Evolutionary conservation across 2,113 vertebrate genomes (phyloP).

Genomic region (Montifringilla adamsi): DNA sequence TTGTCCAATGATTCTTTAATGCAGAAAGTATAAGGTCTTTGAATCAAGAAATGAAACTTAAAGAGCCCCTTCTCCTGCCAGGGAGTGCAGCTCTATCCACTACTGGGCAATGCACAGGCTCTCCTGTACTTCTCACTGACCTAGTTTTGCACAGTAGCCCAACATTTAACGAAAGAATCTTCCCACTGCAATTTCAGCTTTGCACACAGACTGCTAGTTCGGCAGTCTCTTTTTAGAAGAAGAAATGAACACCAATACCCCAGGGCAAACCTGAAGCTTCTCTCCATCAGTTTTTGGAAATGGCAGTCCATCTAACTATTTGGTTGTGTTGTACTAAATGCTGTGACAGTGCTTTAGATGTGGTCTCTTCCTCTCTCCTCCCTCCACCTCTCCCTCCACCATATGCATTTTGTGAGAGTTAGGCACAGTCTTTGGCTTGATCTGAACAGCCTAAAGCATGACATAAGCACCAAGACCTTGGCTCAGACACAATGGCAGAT

Average conservation of each 20-base stretch:
- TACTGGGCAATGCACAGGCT: neutral
- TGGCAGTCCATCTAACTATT: fast-evolving
- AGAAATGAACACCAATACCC: neutral
- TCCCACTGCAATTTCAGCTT: neutral
- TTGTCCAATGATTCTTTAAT: neutral
- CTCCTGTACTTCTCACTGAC: neutral
- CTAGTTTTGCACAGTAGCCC: neutral
- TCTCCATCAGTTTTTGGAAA: neutral
- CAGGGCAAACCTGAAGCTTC: neutral
- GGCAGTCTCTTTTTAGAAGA: neutral
- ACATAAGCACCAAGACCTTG: neutral
- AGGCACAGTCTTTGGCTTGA: neutral
- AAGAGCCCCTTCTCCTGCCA: neutral
- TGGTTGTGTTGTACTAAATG: neutral
- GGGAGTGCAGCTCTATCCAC: neutral
- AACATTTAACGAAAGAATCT: neutral
- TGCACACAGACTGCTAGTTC: neutral
- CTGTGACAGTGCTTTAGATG: neutral
- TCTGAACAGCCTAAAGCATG: neutral
- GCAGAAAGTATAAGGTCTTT: neutral
- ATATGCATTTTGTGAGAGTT: neutral
- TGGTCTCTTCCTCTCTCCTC: neutral
- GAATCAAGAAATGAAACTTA: neutral
- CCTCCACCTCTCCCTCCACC: neutral
- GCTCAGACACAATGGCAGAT: neutral